Conservation (phyloP, 2,113 vertebrate genomes). For the Cephalopholis sonnerati region DNA sequence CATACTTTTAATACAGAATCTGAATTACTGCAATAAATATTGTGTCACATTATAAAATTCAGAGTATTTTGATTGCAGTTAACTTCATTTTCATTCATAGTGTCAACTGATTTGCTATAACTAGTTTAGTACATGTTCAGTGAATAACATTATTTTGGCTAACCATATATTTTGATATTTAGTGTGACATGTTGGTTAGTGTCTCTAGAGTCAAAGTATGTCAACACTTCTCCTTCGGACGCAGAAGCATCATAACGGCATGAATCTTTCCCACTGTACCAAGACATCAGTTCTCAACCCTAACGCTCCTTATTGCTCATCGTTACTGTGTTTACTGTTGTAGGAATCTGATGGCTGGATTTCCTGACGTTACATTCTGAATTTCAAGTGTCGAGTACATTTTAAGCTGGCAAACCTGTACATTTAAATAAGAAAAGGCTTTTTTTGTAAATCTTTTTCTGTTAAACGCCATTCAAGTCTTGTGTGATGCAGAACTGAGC, state of each 20-base stretch:
- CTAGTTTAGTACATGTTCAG: too few species aligned
- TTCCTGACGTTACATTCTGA: conserved; percentile 5
- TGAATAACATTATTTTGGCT: background rate
- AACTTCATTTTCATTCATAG: background rate
- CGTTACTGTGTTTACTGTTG: conserved; percentile 5
- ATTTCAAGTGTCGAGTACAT: conserved; percentile 14
- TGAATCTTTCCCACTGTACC: background rate
- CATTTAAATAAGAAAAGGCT: background rate
- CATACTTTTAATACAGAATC: conserved; percentile 29
- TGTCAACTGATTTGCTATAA: background rate
- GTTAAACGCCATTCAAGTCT: conserved; percentile 11
- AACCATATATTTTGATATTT: conserved; percentile 24
- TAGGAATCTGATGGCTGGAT: conserved; percentile 18
- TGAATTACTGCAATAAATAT: conserved; percentile 5
- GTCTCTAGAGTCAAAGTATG: background rate
- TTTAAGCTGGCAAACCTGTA: conserved; percentile 23
- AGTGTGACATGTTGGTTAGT: background rate
- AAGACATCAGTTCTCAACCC: conserved; percentile 3
- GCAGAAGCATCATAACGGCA: background rate
- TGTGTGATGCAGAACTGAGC: conserved; percentile 2
- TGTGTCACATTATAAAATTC: background rate
- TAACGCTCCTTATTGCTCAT: background rate
- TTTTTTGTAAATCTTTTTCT: conserved; percentile 16
- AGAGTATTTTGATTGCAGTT: conserved; percentile 22
- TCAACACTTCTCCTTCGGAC: background rate